phyloP scores from a whole-genome alignment of 2,113 vertebrate species.

The Nothobranchius furzeri region DNA sequence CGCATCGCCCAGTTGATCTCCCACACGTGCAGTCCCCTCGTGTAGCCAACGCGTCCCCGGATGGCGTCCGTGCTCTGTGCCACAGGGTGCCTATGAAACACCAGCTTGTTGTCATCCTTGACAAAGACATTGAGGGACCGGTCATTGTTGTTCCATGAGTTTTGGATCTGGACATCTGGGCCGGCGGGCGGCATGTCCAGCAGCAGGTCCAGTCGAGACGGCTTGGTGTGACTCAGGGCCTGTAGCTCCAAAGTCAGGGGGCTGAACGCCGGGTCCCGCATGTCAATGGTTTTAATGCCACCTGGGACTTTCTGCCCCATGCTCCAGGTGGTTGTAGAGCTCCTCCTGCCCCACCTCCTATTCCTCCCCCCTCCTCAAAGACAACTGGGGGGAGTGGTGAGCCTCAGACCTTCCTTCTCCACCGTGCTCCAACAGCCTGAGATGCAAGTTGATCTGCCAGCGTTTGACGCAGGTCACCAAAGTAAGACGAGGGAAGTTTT shows the following conservation, averaged over 20 bases:
- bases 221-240: slow-evolving; percentile 91
- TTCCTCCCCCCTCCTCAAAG: slow-evolving; percentile 52
- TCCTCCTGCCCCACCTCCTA: slow-evolving; percentile 22
- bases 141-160: slow-evolving; percentile 97
- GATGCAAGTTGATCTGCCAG: slow-evolving; percentile 22
- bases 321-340: slow-evolving; percentile 60
- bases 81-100: slow-evolving; percentile 97
- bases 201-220: slow-evolving; percentile 91
- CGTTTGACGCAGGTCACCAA: slow-evolving; percentile 47
- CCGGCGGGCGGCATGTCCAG: slow-evolving; percentile 92
- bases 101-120: slow-evolving; percentile 95
- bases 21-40: slow-evolving; percentile 94
- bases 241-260: slow-evolving; percentile 93
- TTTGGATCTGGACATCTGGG: slow-evolving; percentile 84
- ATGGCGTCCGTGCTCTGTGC: slow-evolving; percentile 98
- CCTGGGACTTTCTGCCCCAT: slow-evolving; percentile 99
- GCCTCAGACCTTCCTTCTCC: slow-evolving; percentile 48
- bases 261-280: slow-evolving; percentile 92
- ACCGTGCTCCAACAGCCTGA: slow-evolving; percentile 49
- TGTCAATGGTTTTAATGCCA: slow-evolving; percentile 97
- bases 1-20: slow-evolving; percentile 98
- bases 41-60: slow-evolving; percentile 92
- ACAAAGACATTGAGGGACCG: slow-evolving; percentile 97
- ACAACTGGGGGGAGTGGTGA: slow-evolving; percentile 59
- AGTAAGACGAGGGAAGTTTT: slow-evolving; percentile 36